Conservation (phyloP, 2,113 vertebrate species). For the Maccullochella peelii region DNA sequence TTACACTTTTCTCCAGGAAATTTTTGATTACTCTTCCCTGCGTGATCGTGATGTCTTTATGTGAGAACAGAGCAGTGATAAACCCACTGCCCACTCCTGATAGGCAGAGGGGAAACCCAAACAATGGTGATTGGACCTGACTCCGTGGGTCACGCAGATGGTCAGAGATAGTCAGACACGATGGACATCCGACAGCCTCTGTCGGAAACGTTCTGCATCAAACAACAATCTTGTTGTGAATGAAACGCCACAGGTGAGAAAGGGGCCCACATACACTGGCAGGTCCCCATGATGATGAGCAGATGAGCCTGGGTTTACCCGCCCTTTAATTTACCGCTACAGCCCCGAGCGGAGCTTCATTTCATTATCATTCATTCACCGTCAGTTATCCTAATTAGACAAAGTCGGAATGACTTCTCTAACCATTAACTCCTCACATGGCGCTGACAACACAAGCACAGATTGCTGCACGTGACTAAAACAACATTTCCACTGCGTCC, state of each 20-base stretch:
- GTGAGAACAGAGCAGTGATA: not conserved
- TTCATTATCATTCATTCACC: not conserved
- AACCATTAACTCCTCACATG: not conserved
- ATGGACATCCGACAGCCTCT: not conserved
- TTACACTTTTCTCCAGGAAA: not conserved
- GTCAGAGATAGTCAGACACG: not conserved
- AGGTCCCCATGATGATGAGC: not conserved
- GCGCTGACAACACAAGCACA: not conserved
- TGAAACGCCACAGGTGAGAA: not conserved
- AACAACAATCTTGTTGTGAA: not conserved
- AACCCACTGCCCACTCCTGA: too few relatives aligned
- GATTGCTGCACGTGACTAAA: not conserved
- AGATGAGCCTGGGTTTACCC: not conserved
- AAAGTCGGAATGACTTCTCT: not conserved
- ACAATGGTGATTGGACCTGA: not conserved
- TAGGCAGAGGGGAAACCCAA: not conserved
- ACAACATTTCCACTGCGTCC: not conserved
- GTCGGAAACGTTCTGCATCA: not conserved
- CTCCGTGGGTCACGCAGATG: not conserved
- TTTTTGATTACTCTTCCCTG: not conserved
- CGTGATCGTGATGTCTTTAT: not conserved
- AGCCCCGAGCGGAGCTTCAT: not conserved
- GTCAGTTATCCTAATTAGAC: not conserved
- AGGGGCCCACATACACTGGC: not conserved
- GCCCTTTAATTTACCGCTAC: constrained; percentile 3